These are phyloP conservation scores for Scaptomyza parva DNA, from an alignment of 2,888 invertebrate species.

Conservation along the genomic window DNA sequence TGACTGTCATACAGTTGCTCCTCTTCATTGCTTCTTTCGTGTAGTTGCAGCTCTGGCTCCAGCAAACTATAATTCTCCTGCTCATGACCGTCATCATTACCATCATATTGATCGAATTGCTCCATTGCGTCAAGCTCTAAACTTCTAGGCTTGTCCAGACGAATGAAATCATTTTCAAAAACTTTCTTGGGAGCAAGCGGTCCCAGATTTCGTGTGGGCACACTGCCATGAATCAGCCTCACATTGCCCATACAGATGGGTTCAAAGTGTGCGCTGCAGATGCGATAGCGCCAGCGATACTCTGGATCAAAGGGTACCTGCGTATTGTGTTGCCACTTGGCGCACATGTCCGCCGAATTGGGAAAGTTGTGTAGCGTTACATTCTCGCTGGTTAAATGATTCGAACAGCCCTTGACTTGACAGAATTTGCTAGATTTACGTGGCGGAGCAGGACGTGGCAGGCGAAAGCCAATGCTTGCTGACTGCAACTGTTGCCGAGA, in stretches of 20 bases:
- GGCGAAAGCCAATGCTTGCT: constrained; percentile 18
- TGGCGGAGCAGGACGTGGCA: constrained; percentile 53
- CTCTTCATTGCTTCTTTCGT: constrained; percentile 34
- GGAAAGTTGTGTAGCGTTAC: constrained; percentile 76
- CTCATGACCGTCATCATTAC: constrained; percentile 20
- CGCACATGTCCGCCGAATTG: constrained; percentile 56
- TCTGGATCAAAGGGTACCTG: constrained; percentile 69
- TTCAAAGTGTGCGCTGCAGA: constrained; percentile 77
- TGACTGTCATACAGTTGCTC: constrained; percentile 12
- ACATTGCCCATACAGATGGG: constrained; percentile 61
- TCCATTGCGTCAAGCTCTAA: neutral
- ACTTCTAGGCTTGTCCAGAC: constrained; percentile 48
- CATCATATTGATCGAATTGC: constrained; percentile 9
- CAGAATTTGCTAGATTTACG: constrained; percentile 72
- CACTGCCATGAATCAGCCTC: constrained; percentile 68
- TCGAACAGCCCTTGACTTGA: constrained; percentile 67
- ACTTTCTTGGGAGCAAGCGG: constrained; percentile 53
- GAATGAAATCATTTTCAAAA: constrained; percentile 63
- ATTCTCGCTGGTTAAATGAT: constrained; percentile 61
- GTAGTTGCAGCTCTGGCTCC: constrained; percentile 52
- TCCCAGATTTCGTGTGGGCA: constrained; percentile 74
- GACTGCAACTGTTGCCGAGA: constrained; percentile 7
- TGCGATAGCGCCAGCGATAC: constrained; percentile 74
- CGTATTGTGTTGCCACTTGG: constrained; percentile 74
- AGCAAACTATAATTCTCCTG: constrained; percentile 36